Base-by-base conservation (phyloP, 2,888 invertebrate genomes). In the Physocephala rufipes region DNA sequence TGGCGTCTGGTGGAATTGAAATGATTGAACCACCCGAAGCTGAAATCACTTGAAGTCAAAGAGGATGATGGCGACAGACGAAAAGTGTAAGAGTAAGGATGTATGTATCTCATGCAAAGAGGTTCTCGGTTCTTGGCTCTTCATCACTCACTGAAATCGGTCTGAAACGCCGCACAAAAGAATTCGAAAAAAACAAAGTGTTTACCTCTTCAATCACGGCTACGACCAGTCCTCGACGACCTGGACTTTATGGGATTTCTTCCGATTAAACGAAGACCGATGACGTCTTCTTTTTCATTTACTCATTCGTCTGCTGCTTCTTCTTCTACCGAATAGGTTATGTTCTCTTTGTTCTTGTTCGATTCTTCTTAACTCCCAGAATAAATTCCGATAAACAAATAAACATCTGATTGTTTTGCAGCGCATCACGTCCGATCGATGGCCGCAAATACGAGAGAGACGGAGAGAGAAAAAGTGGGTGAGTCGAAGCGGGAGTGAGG, bases 21-120 rank as follows among this genome's bases (percentile, higher is more conserved):
- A 36, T 51, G 68, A 62, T 62, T 51, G 62, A 68, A 36, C 30
- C 68, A 61, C 30, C 61, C 62, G 68, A 61, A 51, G 9, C 36
- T 36, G 36, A 9, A 9, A 36, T 9, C 36, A 36, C 5, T 9
- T 36, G 36, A 36, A 36, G 36, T 4, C 36, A 36, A 9, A 36
- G 36, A 4, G 4, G 36, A 9, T 36, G 36, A 7, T 36, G 36
- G 9, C 5, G 36, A 9, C 36, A n/a, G n/a, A n/a, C n/a, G n/a
- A 74, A 78, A 74, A 76, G 75, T 74, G 64, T 24, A 49, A 24
- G 24, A 49, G 47, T 49, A 21, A 1, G 19, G 36, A 47, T 21
- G n/a, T n/a, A 12, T 21, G 36, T 26, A 64, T 15, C 26, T 24
- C 45, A 61, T 19, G 36, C 30, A 66, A 30, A 24, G 58, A 49